These are phyloP conservation scores for Nesoenas mayeri DNA, from an alignment of 2,113 vertebrate species.

Conservation along the genomic window DNA sequence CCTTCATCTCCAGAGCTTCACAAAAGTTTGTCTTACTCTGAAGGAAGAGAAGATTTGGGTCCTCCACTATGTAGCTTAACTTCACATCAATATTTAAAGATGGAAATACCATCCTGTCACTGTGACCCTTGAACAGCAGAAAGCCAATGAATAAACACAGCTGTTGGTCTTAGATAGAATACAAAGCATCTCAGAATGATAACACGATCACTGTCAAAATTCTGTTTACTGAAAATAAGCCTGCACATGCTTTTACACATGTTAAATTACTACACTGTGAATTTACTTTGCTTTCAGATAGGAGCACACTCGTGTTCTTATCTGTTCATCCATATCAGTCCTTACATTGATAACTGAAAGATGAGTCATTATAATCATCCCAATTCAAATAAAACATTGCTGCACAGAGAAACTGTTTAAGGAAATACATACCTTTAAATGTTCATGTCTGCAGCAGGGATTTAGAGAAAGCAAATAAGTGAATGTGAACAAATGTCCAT, in stretches of 20 bases:
- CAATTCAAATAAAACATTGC: background rate
- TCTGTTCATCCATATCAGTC: background rate
- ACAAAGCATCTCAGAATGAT: background rate
- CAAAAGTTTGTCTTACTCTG: background rate
- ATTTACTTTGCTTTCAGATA: background rate
- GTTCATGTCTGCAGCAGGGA: background rate
- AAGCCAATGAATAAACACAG: constrained; percentile 24
- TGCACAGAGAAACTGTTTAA: background rate
- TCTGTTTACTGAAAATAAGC: background rate
- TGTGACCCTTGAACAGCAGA: background rate
- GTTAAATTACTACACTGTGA: background rate
- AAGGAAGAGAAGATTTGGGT: background rate
- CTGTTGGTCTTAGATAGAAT: background rate
- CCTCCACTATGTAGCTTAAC: background rate
- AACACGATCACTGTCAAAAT: background rate
- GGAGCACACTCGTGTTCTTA: background rate
- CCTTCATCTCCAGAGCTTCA: background rate
- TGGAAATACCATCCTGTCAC: background rate
- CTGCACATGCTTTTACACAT: accelerated
- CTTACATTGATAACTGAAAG: background rate
- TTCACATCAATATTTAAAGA: background rate
- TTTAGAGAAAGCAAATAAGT: background rate
- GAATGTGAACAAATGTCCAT: background rate
- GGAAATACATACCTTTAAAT: background rate
- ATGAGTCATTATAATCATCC: background rate